A percentile compares a stretch with the other conserved stretches of the same genome.
phyloP scores from a whole-genome alignment of 2,113 vertebrate species.

The Merops nubicus region DNA sequence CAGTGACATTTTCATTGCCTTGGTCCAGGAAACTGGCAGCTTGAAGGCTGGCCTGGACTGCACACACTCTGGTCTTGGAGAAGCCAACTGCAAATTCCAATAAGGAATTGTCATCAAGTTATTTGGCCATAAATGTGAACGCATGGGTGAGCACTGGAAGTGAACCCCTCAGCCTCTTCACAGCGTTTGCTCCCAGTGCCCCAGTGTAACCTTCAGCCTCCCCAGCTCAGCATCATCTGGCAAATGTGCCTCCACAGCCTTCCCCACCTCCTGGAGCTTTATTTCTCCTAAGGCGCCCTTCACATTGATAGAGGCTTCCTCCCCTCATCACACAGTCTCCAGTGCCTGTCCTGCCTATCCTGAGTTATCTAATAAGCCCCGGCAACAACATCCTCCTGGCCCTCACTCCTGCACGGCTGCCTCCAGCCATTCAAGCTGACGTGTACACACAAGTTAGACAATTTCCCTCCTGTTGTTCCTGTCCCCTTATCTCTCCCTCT shows the following conservation, averaged over 20 bases:
- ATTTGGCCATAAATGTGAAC: neutral
- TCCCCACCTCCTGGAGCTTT: neutral
- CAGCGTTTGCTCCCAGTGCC: neutral
- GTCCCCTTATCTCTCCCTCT: neutral
- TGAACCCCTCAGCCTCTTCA: neutral
- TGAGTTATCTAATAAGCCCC: neutral
- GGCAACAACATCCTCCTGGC: neutral
- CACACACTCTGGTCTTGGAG: neutral
- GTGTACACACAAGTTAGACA: neutral
- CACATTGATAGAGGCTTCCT: neutral
- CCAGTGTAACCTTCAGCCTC: rapidly evolving
- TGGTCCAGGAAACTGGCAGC: neutral
- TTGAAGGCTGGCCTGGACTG: neutral
- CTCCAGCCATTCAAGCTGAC: neutral
- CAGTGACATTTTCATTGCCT: neutral
- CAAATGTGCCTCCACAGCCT: neutral
- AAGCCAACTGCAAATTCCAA: neutral
- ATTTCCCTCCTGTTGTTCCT: neutral
- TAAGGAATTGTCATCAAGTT: neutral
- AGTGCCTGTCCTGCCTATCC: neutral
- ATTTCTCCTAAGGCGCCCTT: neutral
- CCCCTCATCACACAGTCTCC: neutral
- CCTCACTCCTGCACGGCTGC: neutral
- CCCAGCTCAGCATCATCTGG: neutral
- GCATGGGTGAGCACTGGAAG: rapidly evolving